These are phyloP conservation scores for Galago senegalensis DNA, from an alignment of 2,797 vertebrate species.

Conservation along the genomic window DNA sequence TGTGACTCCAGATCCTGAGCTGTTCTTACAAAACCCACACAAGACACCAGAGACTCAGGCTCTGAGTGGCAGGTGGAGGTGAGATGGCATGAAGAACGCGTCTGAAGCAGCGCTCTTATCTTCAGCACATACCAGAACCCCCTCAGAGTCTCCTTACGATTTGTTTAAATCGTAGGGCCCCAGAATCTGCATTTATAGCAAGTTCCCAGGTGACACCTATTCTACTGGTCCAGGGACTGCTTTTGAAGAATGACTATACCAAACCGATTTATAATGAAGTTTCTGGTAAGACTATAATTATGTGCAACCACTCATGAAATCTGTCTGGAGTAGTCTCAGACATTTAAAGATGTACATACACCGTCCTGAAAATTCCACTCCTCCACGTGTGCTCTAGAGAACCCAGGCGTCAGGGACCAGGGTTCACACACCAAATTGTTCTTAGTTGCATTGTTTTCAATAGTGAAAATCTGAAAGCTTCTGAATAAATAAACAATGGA, in stretches of 20 bases:
- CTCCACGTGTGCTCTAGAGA: background rate
- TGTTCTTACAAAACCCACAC: background rate
- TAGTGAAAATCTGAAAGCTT: background rate
- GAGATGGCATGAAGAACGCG: too few species aligned
- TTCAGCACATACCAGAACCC: too few species aligned
- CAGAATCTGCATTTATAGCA: background rate
- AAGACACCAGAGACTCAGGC: accelerated
- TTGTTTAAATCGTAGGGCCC: accelerated
- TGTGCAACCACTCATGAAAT: too few species aligned
- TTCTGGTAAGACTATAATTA: background rate
- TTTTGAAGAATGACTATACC: too few species aligned
- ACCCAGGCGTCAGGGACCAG: background rate
- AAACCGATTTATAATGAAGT: too few species aligned
- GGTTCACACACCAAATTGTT: background rate
- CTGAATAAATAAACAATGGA: background rate
- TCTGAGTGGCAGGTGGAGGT: too few species aligned
- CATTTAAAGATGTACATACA: background rate
- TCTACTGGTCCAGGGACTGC: background rate
- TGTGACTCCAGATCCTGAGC: background rate
- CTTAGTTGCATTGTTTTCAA: accelerated
- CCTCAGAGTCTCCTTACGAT: accelerated
- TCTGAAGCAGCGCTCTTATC: too few species aligned
- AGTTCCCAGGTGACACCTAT: background rate
- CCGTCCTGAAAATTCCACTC: background rate
- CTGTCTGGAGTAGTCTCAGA: background rate